These are phyloP conservation scores for Schizotus pectinicornis DNA, from an alignment of 2,888 invertebrate genomes.

Conservation along the genomic window DNA sequence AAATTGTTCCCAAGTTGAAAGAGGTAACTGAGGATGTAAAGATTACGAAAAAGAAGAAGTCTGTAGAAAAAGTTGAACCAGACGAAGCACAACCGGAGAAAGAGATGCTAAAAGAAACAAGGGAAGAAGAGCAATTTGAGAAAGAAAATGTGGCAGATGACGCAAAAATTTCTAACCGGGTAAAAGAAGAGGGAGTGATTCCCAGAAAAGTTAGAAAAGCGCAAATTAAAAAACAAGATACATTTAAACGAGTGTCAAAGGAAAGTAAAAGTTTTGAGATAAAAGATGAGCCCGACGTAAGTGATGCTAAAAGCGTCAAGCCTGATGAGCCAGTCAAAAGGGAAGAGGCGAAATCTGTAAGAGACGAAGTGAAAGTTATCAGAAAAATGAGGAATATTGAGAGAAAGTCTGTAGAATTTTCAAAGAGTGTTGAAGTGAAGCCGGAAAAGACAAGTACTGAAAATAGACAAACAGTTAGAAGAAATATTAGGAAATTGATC, in stretches of 20 bases:
- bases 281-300: not conserved
- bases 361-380: constrained; percentile 12
- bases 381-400: constrained; percentile 18
- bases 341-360: constrained; percentile 18
- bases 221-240: not conserved
- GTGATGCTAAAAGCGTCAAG: not conserved
- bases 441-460: constrained; percentile 2
- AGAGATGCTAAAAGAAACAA: constrained; percentile 11
- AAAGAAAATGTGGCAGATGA: not conserved
- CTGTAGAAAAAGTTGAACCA: constrained; percentile 13
- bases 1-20: constrained; percentile 10
- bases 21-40: constrained; percentile 16
- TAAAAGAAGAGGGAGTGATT: no score
- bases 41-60: constrained; percentile 5
- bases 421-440: constrained; percentile 22
- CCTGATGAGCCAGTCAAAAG: constrained; percentile 16
- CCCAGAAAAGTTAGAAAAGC: constrained; percentile 3
- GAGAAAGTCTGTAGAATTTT: constrained; percentile 9
- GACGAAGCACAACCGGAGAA: constrained; percentile 3
- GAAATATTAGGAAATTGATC: constrained; percentile 44
- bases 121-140: not conserved
- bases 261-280: not conserved
- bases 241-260: not conserved
- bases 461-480: constrained; percentile 37
- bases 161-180: no score